A percentile compares a stretch with the other conserved stretches of the same genome.
Conservation (phyloP, 2,797 vertebrate genomes). For the Malacoraja senta region DNA sequence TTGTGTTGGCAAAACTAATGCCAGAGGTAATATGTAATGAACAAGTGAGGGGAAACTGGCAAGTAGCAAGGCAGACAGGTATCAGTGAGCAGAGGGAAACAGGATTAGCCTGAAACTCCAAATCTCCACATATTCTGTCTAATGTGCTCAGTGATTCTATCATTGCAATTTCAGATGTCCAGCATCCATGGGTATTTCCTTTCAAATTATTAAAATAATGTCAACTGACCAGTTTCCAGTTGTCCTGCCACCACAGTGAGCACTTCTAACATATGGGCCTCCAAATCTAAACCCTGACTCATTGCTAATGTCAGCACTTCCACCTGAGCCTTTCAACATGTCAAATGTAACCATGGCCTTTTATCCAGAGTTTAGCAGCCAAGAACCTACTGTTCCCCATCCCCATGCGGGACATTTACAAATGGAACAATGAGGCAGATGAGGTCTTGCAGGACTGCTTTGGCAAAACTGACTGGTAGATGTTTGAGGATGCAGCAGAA, state of each 20-base stretch:
- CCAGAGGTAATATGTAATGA: neutral
- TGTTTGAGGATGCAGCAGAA: too few species aligned
- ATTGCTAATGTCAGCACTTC: neutral
- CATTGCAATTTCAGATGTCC: too few species aligned
- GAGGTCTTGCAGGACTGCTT: too few species aligned
- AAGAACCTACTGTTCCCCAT: neutral
- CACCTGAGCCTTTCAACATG: neutral
- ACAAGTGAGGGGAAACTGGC: neutral
- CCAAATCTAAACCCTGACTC: neutral
- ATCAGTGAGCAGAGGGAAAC: too few species aligned
- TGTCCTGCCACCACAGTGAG: neutral
- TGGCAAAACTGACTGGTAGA: too few species aligned
- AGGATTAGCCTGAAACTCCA: too few species aligned
- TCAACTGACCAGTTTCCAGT: neutral
- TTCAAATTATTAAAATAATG: neutral
- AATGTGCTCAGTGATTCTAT: too few species aligned
- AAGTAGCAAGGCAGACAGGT: too few species aligned
- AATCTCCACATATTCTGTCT: too few species aligned
- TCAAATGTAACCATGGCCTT: neutral
- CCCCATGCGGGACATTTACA: too few species aligned
- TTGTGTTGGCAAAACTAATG: neutral
- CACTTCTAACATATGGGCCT: neutral
- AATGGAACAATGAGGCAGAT: too few species aligned
- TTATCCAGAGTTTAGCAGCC: neutral
- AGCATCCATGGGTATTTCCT: too few species aligned